phyloP scores from a whole-genome alignment of 2,888 invertebrate species.

The Prosapia bicincta region DNA sequence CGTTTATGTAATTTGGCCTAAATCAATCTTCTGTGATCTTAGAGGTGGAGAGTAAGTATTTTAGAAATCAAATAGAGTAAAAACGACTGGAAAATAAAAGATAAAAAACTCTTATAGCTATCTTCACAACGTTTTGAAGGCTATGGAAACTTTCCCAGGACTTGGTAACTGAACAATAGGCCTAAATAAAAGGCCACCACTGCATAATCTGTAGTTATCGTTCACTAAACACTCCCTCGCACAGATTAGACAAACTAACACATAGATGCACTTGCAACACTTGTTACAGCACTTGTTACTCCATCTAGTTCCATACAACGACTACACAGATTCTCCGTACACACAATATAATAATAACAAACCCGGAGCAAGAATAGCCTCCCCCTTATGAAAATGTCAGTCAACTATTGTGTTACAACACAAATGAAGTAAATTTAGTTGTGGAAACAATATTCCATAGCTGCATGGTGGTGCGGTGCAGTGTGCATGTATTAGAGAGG shows the following conservation, averaged over 20 bases:
- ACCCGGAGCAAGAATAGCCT: conserved; percentile 9
- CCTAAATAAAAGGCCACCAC: no score
- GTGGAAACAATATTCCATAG: conserved; percentile 18
- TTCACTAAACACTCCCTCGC: no score
- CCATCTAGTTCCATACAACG: neutral
- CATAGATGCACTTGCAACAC: conserved; percentile 1
- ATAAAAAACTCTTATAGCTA: no score
- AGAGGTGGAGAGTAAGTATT: no score
- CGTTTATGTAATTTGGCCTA: no score
- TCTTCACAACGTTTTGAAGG: no score
- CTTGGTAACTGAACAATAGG: no score
- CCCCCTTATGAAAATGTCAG: conserved; percentile 20
- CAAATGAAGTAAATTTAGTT: conserved; percentile 24
- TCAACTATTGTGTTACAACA: conserved; percentile 16
- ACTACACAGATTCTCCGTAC: conserved; percentile 1
- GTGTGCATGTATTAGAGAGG: conserved; percentile 37
- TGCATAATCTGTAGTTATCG: no score
- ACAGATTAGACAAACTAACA: neutral
- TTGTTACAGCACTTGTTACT: neutral
- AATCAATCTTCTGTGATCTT: no score
- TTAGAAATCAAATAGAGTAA: no score
- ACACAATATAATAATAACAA: conserved; percentile 21
- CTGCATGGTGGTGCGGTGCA: neutral
- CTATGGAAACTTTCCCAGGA: no score
- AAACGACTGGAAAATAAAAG: no score